These are phyloP conservation scores for Suncus etruscus DNA, from an alignment of 2,113 vertebrate species.

Conservation along the genomic window DNA sequence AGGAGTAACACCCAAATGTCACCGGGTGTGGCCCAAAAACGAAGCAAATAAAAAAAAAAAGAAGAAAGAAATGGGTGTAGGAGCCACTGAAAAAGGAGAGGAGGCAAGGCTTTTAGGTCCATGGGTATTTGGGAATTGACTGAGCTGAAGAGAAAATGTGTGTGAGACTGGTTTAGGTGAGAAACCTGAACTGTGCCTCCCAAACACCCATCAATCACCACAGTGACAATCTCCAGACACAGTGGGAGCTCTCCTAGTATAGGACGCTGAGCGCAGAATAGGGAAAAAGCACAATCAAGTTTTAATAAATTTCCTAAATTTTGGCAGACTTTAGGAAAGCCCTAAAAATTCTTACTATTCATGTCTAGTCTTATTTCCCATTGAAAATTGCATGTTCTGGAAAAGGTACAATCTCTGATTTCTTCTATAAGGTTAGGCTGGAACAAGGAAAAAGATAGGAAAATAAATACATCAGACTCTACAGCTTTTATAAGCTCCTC, in stretches of 20 bases:
- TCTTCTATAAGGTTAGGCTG: not conserved
- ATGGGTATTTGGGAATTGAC: not conserved
- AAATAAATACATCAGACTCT: not conserved
- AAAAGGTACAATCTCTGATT: not conserved
- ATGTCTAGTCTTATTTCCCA: slow-evolving; percentile 16
- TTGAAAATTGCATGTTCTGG: not conserved
- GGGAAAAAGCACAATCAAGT: not conserved
- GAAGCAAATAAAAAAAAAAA: too few relatives aligned
- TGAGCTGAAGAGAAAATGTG: not conserved
- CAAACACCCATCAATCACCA: not conserved
- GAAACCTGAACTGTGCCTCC: too few relatives aligned
- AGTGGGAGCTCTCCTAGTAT: not conserved
- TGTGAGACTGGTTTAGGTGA: not conserved
- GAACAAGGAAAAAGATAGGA: not conserved
- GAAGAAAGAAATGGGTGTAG: too few relatives aligned
- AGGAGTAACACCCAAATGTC: too few relatives aligned
- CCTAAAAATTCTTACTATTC: slow-evolving; percentile 31
- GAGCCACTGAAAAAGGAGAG: too few relatives aligned
- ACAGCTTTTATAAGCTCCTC: not conserved
- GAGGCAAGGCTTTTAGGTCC: not conserved
- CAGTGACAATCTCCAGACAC: not conserved
- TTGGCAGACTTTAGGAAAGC: slow-evolving; percentile 6
- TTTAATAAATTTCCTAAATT: slow-evolving; percentile 6
- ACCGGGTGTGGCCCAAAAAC: too few relatives aligned
- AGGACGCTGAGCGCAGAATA: not conserved